These are phyloP conservation scores for Hippoglossus stenolepis DNA, from an alignment of 2,113 vertebrate genomes.

Conservation along the genomic window DNA sequence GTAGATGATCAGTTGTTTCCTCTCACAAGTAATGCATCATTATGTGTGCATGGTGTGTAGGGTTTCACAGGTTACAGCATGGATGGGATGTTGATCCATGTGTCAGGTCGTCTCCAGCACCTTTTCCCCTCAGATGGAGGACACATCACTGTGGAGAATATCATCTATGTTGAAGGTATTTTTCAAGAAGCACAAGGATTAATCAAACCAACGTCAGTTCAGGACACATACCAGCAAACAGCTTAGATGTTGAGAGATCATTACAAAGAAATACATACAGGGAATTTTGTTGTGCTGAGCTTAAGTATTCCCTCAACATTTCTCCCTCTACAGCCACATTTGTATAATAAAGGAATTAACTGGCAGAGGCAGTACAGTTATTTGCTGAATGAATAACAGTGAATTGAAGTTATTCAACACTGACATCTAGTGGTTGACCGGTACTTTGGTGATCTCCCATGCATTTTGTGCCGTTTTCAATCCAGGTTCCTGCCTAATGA, in stretches of 20 bases:
- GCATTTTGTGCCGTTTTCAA: conserved; percentile 1
- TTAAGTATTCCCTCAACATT: too few species aligned
- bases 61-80: conserved; percentile 88
- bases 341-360: neutral
- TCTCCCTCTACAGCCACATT: too few species aligned
- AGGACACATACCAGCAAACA: neutral
- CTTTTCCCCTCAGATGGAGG: conserved; percentile 93
- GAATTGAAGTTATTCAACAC: neutral
- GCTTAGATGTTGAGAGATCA: neutral
- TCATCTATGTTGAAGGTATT: conserved; percentile 88
- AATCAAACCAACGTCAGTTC: neutral
- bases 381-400: neutral
- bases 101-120: conserved; percentile 82
- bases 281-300: too few species aligned
- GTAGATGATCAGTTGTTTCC: neutral
- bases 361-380: neutral
- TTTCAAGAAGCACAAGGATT: neutral
- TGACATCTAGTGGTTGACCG: neutral
- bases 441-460: neutral
- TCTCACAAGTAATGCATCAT: neutral
- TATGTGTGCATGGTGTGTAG: conserved; percentile 49
- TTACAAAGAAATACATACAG: too few species aligned
- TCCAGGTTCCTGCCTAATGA: conserved; percentile 86
- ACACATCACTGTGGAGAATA: conserved; percentile 88
- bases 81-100: conserved; percentile 85